Conservation (phyloP, 1,140 invertebrate genomes). For the Aphaenogaster rudis region DNA sequence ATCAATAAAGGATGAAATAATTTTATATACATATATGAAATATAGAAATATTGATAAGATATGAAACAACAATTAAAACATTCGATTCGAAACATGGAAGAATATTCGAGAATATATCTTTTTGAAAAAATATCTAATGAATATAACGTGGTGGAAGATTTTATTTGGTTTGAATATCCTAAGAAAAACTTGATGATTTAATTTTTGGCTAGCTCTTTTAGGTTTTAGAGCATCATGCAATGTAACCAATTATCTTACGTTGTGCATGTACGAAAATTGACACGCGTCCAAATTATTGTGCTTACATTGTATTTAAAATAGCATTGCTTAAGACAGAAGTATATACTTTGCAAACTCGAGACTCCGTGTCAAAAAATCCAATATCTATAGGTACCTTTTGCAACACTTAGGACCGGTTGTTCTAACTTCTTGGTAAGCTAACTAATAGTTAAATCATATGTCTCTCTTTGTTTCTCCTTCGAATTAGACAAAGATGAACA, state of each 20-base stretch:
- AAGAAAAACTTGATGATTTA: not conserved
- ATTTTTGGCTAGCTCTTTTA: not conserved
- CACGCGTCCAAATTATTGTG: not conserved
- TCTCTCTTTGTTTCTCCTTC: too few species aligned
- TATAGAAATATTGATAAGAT: not conserved
- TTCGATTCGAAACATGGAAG: not conserved
- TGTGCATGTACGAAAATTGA: not conserved
- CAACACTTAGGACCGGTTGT: not conserved
- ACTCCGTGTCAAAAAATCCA: not conserved
- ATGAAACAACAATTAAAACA: not conserved
- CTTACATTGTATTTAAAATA: conserved; percentile 32
- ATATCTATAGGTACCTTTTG: not conserved
- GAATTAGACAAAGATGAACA: too few species aligned
- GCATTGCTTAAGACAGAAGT: not conserved
- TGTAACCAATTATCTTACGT: not conserved
- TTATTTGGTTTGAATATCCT: not conserved
- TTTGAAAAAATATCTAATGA: not conserved
- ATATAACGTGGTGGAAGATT: not conserved
- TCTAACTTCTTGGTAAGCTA: too few species aligned
- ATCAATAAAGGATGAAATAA: too few species aligned
- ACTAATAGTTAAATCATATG: too few species aligned
- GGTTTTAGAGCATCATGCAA: not conserved
- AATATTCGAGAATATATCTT: not conserved
- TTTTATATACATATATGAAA: not conserved
- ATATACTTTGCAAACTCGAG: not conserved